Conservation (phyloP, 2,888 invertebrate species). For the Tipula lateralis region DNA sequence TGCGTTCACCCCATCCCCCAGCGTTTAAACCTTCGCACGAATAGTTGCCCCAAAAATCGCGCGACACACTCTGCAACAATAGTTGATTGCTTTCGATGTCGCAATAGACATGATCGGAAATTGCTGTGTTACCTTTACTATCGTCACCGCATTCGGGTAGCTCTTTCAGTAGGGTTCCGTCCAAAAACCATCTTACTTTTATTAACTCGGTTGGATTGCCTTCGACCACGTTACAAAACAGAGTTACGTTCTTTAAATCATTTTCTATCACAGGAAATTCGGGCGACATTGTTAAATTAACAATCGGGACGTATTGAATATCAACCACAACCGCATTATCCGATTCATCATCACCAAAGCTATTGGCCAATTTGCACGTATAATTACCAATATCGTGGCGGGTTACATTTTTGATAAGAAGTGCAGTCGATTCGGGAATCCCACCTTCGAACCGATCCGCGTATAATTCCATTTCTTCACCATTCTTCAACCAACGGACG, state of each 20-base stretch:
- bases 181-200: slow-evolving; percentile 82
- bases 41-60: slow-evolving; percentile 89
- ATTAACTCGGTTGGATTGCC: slow-evolving; percentile 72
- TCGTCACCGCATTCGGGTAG: slow-evolving; percentile 65
- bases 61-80: slow-evolving; percentile 76
- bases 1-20: slow-evolving; percentile 82
- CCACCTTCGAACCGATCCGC: slow-evolving; percentile 68
- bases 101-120: slow-evolving; percentile 53
- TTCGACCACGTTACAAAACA: slow-evolving; percentile 71
- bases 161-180: slow-evolving; percentile 76
- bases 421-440: slow-evolving; percentile 65
- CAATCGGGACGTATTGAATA: slow-evolving; percentile 80
- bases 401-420: slow-evolving; percentile 70
- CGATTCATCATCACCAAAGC: slow-evolving; percentile 69
- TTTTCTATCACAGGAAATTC: slow-evolving; percentile 72
- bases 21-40: slow-evolving; percentile 85
- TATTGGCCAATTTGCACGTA: slow-evolving; percentile 73
- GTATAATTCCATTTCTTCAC: not conserved
- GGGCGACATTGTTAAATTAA: slow-evolving; percentile 70
- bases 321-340: slow-evolving; percentile 70
- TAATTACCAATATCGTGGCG: slow-evolving; percentile 81
- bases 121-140: not conserved
- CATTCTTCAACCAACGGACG: slow-evolving; percentile 61
- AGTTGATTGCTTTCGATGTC: slow-evolving; percentile 83
- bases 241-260: slow-evolving; percentile 72